Evolutionary conservation across 2,797 vertebrate genomes (phyloP), one percentile per base, ranked within the genome.

Genomic region (Ceyx erithaca): DNA sequence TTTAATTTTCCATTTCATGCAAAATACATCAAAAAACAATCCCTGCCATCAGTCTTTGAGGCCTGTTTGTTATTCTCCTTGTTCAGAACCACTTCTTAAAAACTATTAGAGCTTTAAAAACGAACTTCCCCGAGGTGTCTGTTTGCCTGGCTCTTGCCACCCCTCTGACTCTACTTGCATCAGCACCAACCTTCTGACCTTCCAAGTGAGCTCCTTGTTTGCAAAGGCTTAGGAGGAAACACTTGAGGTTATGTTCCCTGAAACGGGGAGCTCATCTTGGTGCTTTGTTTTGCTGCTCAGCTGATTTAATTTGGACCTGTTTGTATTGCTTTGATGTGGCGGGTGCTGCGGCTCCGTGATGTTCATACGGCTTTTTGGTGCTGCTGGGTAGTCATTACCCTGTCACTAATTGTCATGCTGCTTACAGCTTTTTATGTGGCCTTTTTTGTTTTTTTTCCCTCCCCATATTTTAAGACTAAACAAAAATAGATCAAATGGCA

Each of bases 1-100:
- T 63, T 79, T 81, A 72, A 70, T 67, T 92, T 91, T 85, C 76
- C 57, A 26, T 76, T 88, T 84, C 84, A 84, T 88, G 75, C 40
- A 92, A 95, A 88, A 93, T 81, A 55, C 73, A 76, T 88, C 1
- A 4, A 79, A 75, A 83, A 33, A 9, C 25, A 25, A 19, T 20
- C 49, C 49, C 25, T 15, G 28, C 70, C 88, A 51, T 0, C 0
- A 40, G 30, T 76, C 63, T 67, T 76, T 59, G 84, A 84, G 67
- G 91, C 81, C 75, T 95, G 33, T 81, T 92, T 76, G 70, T 90
- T 89, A 14, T 89, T 85, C 70, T 45, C 85, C 61, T n/a, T 1
- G 2, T 63, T 84, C 88, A 62, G 67, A 90, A 84, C 68, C 72
- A 15, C 58, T 68, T 54, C 86, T 76, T 54, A 26, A 81, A 85